These are phyloP conservation scores for Phyllotis vaccarum DNA, from an alignment of 2,797 vertebrate genomes.

Conservation along the genomic window DNA sequence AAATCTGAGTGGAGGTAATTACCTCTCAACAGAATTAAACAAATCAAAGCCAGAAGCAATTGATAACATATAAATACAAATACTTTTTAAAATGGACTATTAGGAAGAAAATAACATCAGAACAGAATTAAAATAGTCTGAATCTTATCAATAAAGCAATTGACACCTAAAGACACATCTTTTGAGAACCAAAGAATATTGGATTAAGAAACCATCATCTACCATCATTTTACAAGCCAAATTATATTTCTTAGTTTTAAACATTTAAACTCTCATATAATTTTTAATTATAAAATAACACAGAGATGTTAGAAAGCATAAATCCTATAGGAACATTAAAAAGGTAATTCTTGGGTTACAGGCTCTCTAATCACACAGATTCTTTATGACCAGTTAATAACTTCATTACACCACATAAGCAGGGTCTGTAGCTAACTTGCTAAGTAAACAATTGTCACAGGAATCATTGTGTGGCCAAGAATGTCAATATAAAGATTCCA, in stretches of 20 bases:
- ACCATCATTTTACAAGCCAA: background rate
- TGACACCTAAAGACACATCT: background rate
- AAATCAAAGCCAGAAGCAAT: background rate
- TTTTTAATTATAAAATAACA: constrained; percentile 3
- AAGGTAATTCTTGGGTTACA: background rate
- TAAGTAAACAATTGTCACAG: background rate
- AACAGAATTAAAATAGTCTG: background rate
- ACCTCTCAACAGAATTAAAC: background rate
- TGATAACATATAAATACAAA: background rate
- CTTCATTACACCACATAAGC: background rate
- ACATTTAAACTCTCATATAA: no score
- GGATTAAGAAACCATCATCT: background rate
- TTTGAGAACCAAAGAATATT: background rate
- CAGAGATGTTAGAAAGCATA: background rate
- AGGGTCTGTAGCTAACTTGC: background rate
- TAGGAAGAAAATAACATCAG: background rate
- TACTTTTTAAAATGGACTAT: background rate
- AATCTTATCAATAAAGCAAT: background rate
- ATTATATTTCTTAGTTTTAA: background rate
- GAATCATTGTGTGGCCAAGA: background rate
- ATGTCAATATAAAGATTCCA: no score
- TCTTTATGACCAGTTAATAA: background rate
- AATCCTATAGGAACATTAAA: background rate
- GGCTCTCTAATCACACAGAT: background rate
- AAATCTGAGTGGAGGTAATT: background rate